These are phyloP conservation scores for Seriola rivoliana DNA, from an alignment of 2,113 vertebrate genomes.

Conservation along the genomic window DNA sequence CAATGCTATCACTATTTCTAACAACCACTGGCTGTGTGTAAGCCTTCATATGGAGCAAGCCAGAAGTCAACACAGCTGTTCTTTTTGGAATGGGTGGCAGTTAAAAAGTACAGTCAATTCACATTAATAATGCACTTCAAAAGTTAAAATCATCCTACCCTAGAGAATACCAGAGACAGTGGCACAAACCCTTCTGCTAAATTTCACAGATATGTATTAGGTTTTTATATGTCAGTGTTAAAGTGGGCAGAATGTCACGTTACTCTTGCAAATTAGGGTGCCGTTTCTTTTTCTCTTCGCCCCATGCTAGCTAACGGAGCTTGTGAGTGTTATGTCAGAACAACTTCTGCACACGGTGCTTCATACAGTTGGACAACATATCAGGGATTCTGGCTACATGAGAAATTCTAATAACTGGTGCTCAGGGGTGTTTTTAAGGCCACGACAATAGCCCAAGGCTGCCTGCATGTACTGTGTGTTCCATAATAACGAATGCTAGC, in stretches of 20 bases:
- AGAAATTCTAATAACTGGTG: conserved; percentile 34
- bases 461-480: conserved; percentile 51
- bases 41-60: conserved; percentile 46
- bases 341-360: conserved; percentile 69
- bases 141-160: conserved; percentile 67
- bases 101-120: conserved; percentile 71
- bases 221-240: conserved; percentile 81
- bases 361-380: conserved; percentile 65
- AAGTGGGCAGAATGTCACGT: conserved; percentile 79
- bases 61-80: conserved; percentile 33
- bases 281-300: conserved; percentile 35
- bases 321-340: conserved; percentile 35
- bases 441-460: conserved; percentile 40
- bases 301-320: conserved; percentile 24
- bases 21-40: conserved; percentile 40
- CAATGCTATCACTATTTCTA: conserved; percentile 51
- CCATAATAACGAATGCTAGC: conserved; percentile 62
- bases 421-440: conserved; percentile 37
- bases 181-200: conserved; percentile 83
- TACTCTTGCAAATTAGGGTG: conserved; percentile 65
- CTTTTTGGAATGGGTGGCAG: conserved; percentile 73
- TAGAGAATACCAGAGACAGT: conserved; percentile 78
- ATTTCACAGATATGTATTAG: conserved; percentile 85
- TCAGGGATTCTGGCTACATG: conserved; percentile 40
- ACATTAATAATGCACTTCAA: conserved; percentile 76